Conservation (phyloP, 2,797 vertebrate species). For the Alectoris magna region DNA sequence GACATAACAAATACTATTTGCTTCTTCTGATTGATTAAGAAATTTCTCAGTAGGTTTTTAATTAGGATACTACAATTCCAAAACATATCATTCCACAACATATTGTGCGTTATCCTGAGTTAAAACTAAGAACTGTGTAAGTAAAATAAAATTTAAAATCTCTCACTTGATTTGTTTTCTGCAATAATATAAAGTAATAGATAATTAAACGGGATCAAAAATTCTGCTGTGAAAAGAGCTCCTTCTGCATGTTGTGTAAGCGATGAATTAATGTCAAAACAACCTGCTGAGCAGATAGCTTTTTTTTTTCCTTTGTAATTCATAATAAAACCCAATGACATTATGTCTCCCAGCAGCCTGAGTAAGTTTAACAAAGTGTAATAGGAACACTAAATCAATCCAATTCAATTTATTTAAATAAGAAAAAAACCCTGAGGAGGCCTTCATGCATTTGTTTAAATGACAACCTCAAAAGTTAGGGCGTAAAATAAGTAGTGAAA, state of each 20-base stretch:
- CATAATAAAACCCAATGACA: background rate
- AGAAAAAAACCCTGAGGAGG: conserved; percentile 22
- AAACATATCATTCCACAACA: background rate
- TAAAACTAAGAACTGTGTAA: background rate
- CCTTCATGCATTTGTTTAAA: conserved; percentile 18
- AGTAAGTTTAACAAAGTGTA: conserved; percentile 34
- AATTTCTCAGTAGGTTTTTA: background rate
- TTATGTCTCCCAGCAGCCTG: background rate
- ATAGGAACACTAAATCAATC: conserved; percentile 48
- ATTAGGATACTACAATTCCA: background rate
- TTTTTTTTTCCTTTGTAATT: background rate
- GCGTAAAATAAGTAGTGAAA: background rate
- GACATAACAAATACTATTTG: background rate
- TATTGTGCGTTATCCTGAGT: background rate
- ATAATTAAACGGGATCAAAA: background rate
- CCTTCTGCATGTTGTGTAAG: background rate
- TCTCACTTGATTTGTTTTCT: background rate
- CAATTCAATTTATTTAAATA: conserved; percentile 52
- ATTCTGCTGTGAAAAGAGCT: background rate
- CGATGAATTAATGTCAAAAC: background rate
- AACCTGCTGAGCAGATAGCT: background rate
- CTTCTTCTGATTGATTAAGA: background rate
- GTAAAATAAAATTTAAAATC: background rate
- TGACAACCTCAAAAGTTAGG: background rate
- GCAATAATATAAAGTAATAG: background rate